Conservation (phyloP, 2,113 vertebrate species). For the Calypte anna region DNA sequence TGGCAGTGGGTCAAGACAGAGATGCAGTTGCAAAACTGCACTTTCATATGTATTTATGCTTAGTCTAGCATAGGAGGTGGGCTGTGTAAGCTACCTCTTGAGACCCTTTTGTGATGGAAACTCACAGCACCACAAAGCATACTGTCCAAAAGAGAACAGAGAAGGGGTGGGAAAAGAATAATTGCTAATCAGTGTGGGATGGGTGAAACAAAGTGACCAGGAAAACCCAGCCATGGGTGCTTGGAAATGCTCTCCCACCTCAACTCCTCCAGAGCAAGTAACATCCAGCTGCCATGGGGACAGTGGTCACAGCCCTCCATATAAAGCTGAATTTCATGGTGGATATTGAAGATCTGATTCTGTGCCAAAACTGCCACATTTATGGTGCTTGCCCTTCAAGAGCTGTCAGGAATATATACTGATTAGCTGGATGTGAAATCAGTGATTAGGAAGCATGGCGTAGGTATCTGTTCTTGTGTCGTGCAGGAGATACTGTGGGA, state of each 20-base stretch:
- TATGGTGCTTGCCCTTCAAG: background rate
- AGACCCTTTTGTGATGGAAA: background rate
- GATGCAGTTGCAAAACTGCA: background rate
- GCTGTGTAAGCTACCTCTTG: background rate
- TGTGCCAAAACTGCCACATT: background rate
- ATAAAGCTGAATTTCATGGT: background rate
- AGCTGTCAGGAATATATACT: background rate
- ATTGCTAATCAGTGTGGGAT: background rate
- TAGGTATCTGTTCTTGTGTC: background rate
- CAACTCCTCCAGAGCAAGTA: background rate
- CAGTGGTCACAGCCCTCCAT: background rate
- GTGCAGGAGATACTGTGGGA: background rate
- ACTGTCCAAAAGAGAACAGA: background rate
- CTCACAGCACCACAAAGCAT: background rate
- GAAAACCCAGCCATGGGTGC: background rate
- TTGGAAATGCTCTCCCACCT: background rate
- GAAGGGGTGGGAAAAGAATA: background rate
- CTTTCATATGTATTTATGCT: background rate
- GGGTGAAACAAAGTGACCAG: background rate
- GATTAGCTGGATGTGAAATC: background rate
- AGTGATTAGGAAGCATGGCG: background rate
- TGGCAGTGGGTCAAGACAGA: background rate
- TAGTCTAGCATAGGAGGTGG: background rate
- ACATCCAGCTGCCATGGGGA: accelerated
- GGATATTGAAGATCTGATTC: background rate